phyloP scores from a whole-genome alignment of 2,888 invertebrate genomes.

The Junonia oenone region DNA sequence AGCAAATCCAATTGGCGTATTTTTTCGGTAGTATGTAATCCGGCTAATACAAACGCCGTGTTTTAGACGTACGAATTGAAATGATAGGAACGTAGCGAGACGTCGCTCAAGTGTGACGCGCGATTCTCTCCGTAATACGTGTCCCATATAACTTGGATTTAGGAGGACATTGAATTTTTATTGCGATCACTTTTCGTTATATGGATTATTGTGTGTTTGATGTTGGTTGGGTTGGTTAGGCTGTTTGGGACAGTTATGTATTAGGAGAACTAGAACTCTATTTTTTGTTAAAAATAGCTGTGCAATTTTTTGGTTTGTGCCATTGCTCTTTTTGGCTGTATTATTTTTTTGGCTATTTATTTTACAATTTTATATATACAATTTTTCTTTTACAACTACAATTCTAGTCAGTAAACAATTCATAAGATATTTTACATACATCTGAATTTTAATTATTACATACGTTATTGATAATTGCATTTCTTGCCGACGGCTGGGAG shows the following conservation, averaged over 20 bases:
- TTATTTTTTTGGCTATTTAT: too few species aligned
- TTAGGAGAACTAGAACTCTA: too few species aligned
- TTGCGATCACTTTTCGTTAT: neutral
- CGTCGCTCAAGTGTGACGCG: conserved; percentile 44
- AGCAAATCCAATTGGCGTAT: neutral
- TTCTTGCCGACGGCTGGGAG: too few species aligned
- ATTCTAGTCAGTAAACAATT: neutral
- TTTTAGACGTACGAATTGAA: conserved; percentile 65
- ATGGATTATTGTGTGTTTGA: neutral
- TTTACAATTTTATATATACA: too few species aligned
- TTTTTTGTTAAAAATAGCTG: neutral
- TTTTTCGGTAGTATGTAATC: conserved; percentile 32
- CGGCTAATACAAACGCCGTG: conserved; percentile 46
- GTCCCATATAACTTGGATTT: conserved; percentile 16
- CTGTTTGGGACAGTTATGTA: neutral
- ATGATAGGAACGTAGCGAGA: conserved; percentile 63
- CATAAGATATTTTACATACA: neutral
- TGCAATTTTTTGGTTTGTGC: too few species aligned
- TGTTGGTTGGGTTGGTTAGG: neutral
- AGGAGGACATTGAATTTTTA: conserved; percentile 1
- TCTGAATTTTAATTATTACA: too few species aligned
- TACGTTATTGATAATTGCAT: too few species aligned
- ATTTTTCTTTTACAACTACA: too few species aligned
- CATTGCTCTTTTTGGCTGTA: too few species aligned
- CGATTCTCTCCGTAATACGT: conserved; percentile 28